Evolutionary conservation across 2,113 vertebrate genomes (phyloP).

Genomic region (Tenrec ecaudatus): DNA sequence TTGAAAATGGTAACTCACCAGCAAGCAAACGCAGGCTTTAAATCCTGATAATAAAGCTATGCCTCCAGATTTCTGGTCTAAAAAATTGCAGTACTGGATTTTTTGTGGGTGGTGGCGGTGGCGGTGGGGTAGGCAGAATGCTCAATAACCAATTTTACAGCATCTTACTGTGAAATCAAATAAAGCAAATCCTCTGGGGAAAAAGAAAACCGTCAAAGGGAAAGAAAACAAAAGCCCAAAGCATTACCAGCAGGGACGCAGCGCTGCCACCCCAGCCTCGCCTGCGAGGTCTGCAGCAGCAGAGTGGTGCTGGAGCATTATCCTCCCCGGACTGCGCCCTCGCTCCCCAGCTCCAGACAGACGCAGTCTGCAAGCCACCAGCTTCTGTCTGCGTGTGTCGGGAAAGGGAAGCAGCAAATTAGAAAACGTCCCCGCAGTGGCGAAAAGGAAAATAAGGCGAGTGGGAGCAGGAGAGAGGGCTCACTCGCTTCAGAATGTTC

Average conservation of each 20-base stretch:
- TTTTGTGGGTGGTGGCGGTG: conserved; percentile 33
- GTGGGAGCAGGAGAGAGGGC: conserved; percentile 85
- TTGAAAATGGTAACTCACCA: conserved; percentile 65
- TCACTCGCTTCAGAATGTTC: conserved; percentile 89
- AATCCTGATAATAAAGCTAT: conserved; percentile 71
- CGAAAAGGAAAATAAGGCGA: conserved; percentile 88
- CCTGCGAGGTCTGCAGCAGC: conserved; percentile 85
- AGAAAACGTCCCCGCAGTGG: conserved; percentile 88
- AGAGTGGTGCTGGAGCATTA: conserved; percentile 78
- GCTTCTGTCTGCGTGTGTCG: conserved; percentile 83
- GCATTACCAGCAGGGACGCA: conserved; percentile 84
- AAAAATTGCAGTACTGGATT: conserved; percentile 68
- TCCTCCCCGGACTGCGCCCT: conserved; percentile 79
- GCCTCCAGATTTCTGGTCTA: conserved; percentile 64
- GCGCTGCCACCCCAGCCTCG: conserved; percentile 82
- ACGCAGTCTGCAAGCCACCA: conserved; percentile 87
- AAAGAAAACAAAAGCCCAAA: conserved; percentile 52
- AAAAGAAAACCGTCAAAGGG: conserved; percentile 25
- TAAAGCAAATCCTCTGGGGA: conserved; percentile 75
- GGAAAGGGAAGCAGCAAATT: conserved; percentile 87
- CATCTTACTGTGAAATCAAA: conserved; percentile 69
- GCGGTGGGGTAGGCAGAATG: neutral
- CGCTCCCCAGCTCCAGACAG: conserved; percentile 83
- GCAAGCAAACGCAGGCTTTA: conserved; percentile 69
- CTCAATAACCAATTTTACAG: conserved; percentile 70